Evolutionary conservation across 2,888 invertebrate genomes (phyloP).

Genomic region (Phengaris alcon): DNA sequence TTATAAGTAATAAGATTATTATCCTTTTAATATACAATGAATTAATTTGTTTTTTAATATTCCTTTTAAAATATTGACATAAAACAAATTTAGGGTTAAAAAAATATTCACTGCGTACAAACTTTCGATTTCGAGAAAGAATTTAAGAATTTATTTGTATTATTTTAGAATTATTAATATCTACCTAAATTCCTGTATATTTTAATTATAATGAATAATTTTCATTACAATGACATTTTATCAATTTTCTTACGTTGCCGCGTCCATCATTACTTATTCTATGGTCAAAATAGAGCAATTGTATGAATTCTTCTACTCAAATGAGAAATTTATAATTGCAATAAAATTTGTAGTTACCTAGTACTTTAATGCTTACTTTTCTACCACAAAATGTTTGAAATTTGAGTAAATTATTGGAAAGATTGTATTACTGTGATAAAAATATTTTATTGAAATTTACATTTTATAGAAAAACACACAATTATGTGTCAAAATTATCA

Average conservation of each 20-base stretch:
- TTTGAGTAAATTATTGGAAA: background rate
- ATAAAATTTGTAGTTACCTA: no score
- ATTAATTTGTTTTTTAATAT: background rate
- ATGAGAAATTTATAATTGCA: no score
- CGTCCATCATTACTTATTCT: no score
- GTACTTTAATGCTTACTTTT: no score
- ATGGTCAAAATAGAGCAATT: no score
- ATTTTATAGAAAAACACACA: background rate
- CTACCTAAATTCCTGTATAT: background rate
- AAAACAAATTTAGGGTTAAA: background rate
- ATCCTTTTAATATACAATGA: background rate
- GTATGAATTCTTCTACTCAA: no score
- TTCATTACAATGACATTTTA: no score
- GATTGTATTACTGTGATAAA: conserved; percentile 55
- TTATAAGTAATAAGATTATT: background rate
- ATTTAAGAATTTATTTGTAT: background rate
- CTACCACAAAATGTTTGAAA: background rate
- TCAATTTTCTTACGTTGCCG: no score
- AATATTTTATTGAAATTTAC: conserved; percentile 14
- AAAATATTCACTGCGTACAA: conserved; percentile 6
- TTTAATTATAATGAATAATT: background rate
- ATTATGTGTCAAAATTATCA: conserved; percentile 21
- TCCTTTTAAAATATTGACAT: conserved; percentile 9
- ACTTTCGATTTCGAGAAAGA: background rate
- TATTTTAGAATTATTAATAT: background rate